Base-by-base conservation (phyloP, 1,140 invertebrate genomes). In the Conus betulinus region DNA sequence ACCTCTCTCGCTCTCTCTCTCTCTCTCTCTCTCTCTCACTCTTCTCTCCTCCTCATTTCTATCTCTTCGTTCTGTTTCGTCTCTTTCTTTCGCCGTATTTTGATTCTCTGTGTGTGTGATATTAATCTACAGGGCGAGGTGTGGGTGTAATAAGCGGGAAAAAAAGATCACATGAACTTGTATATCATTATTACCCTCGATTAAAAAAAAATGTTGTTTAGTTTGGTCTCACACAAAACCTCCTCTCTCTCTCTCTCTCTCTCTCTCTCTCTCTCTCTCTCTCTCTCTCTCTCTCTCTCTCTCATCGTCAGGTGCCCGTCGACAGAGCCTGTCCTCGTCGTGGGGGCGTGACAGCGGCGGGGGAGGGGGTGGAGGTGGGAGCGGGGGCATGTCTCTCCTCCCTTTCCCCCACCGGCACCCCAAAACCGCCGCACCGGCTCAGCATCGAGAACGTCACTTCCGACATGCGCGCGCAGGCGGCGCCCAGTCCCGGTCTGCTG, bases 401-500 rank as follows among this genome's bases (percentile, higher is more conserved):
- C 53, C 86, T 15, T 81, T 76, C 55, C 78, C 52, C 57, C 55
- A 87, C 52, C 67, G 76, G 10, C 52, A 53, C 25, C 57, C 60
- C 55, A 79, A 79, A 60, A 60, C 86, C 78, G 0, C 25, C 74
- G 52, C 52, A 52, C 6, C 23, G 51, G 23, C 76, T 87, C 20
- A 87, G 52, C 55, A 87, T 87, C 55, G 86, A 87, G 53, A 74
- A 82, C 76, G 53, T 82, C 53, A 55, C 79, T 55, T 63, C 71
- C 25, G 86, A 39, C 8, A 10, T 60, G 23, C 39, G 76, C 11
- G 78, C 78, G 20, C 71, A 89, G 79, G 90, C 91, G 15, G 76
- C 52, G 25, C 88, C 89, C 15, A 93, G 93, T 85, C 93, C 93
- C 13, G 93, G 93, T 7, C 81, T 93, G 57, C 87, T 93, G 10